Percentiles rank a stretch among this genome's conserved stretches.
Evolutionary conservation across 2,888 invertebrate species (phyloP).

Genomic region (Cosmia trapezina): DNA sequence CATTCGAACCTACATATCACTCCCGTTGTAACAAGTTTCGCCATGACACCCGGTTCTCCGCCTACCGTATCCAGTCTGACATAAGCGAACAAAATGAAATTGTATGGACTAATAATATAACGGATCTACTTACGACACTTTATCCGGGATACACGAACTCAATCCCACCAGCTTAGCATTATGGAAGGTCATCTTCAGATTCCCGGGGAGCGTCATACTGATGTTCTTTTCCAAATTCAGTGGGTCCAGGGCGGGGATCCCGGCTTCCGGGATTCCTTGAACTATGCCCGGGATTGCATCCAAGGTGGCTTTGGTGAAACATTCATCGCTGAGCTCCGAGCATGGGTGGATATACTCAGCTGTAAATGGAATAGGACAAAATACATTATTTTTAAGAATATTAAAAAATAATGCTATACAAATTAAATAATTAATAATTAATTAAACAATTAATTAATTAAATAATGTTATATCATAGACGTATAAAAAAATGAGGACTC

Average conservation of each 20-base stretch:
- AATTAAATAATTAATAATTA: too few relatives aligned
- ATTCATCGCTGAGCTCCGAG: constrained; percentile 82
- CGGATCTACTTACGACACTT: constrained; percentile 84
- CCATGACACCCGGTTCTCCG: neutral
- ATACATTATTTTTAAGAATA: neutral
- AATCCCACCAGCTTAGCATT: constrained; percentile 83
- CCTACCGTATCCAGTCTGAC: too few relatives aligned
- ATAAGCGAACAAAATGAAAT: neutral
- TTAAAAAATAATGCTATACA: too few relatives aligned
- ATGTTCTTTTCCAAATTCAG: constrained; percentile 83
- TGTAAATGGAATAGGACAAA: constrained; percentile 56
- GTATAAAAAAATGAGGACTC: too few relatives aligned
- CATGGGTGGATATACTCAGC: constrained; percentile 88
- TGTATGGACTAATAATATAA: neutral
- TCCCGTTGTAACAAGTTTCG: too few relatives aligned
- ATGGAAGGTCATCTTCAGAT: constrained; percentile 87
- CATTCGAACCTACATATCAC: too few relatives aligned
- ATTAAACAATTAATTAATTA: too few relatives aligned
- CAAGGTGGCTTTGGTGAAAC: constrained; percentile 85
- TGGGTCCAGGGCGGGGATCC: constrained; percentile 83
- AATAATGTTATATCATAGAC: too few relatives aligned
- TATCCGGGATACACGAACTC: constrained; percentile 83
- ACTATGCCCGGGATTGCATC: constrained; percentile 86
- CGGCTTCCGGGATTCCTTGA: constrained; percentile 85
- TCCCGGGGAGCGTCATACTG: constrained; percentile 85